phyloP scores from a whole-genome alignment of 2,113 vertebrate genomes.

The Brevimyrus niger region DNA sequence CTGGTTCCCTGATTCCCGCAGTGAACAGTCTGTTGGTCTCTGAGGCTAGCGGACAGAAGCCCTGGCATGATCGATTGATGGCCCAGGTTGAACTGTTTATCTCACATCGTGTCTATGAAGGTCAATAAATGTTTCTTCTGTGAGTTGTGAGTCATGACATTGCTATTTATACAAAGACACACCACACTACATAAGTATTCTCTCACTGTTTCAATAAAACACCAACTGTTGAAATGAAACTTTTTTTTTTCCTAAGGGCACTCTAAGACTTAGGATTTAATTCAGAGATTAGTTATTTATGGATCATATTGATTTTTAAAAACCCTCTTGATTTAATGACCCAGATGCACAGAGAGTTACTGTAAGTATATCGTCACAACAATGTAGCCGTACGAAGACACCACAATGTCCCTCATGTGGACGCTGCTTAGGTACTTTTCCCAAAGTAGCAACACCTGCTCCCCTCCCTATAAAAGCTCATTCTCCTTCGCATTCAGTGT shows the following conservation, averaged over 20 bases:
- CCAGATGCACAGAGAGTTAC: background rate
- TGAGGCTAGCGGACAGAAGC: background rate
- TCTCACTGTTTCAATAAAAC: background rate
- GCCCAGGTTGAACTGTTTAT: background rate
- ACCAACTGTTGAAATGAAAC: background rate
- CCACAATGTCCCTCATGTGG: too few relatives aligned
- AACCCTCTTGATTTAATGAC: background rate
- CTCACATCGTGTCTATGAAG: background rate
- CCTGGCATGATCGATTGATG: background rate
- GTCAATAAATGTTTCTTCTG: background rate
- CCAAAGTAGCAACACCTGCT: background rate
- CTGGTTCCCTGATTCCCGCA: background rate
- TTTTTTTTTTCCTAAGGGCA: background rate
- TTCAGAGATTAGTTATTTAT: background rate
- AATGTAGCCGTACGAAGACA: background rate
- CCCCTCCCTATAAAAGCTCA: background rate
- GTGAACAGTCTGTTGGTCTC: background rate
- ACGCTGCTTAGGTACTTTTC: background rate
- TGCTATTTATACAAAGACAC: background rate
- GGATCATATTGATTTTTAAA: background rate
- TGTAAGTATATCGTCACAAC: background rate
- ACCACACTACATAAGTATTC: background rate
- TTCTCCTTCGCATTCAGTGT: background rate
- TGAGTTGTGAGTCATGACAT: background rate
- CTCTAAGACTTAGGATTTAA: background rate